Evolutionary conservation across 2,888 invertebrate species (phyloP), one percentile per base, ranked within the genome.

Genomic region (Leptopilina myrica): DNA sequence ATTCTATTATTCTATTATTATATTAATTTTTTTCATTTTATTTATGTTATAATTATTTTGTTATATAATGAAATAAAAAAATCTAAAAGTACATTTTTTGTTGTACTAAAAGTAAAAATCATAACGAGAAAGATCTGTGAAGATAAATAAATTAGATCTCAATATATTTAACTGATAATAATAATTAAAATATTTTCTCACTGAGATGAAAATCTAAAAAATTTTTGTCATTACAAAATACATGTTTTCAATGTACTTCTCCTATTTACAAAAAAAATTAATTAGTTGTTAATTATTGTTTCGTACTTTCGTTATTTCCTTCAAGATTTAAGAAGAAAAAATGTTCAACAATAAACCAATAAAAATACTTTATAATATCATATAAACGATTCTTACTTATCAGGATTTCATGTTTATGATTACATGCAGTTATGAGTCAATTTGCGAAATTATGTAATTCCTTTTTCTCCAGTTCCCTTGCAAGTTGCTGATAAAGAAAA

Each of bases 381-480:
- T 59, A 15, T 15, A 62, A 20, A 20, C 8, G 20, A 20, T 62
- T 62, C 9, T 62, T 62, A 62, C 62, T 62, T 62, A 7, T 33
- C 33, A 5, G 7, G 59, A 59, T n/a, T 15, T 62, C 8, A 9
- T n/a, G 9, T 62, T 8, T 62, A 20, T 3, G 62, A 62, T n/a
- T 40, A 65, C 11, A 46, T 67, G 5, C 15, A 67, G 20, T 67
- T 49, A 2, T 20, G 7, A 49, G 12, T 53, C 20, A 14, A 49
- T 49, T 9, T 12, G 20, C 6, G 20, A 46, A 67, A 67, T 69
- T 14, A 14, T 7, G 6, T 69, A 33, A 53, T 49, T 8, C 53
- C 7, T 53, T 12, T 33, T 67, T 69, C 14, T 69, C 53, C n/a
- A 69, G 53, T 53, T 69, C 33, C 26, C 26, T 69, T 69, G 69